Evolutionary conservation across 2,888 invertebrate genomes (phyloP).

Genomic region (Hymenopus coronatus): DNA sequence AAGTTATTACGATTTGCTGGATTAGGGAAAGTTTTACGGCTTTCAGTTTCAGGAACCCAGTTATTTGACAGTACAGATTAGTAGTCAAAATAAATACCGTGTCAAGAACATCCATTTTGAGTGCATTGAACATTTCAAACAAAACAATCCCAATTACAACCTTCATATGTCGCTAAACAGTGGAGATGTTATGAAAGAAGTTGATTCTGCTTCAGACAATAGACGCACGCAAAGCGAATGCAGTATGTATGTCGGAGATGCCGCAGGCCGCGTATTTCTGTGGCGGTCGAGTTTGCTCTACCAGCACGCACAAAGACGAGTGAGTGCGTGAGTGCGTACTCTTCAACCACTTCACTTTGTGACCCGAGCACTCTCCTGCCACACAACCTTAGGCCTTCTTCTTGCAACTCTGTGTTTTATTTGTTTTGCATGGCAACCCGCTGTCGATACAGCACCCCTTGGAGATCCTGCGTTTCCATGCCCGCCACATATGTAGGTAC

Average conservation of each 20-base stretch:
- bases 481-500: neutral
- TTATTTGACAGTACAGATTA: no score
- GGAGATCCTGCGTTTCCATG: no score
- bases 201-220: neutral
- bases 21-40: no score
- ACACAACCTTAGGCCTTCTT: neutral
- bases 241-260: neutral
- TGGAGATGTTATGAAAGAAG: no score
- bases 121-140: no score
- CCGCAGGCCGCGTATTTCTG: neutral
- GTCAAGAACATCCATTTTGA: no score
- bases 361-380: neutral
- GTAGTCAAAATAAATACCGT: no score
- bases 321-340: neutral
- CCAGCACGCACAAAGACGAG: neutral
- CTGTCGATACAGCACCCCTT: neutral
- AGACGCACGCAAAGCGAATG: neutral
- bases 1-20: no score
- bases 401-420: neutral
- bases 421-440: neutral
- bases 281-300: neutral
- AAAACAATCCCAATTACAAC: no score
- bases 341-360: neutral
- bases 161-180: no score
- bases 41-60: no score